Percentiles rank a stretch among this genome's conserved stretches.
phyloP scores from a whole-genome alignment of 1,140 invertebrate species.

The Drosophila pseudoobscura region DNA sequence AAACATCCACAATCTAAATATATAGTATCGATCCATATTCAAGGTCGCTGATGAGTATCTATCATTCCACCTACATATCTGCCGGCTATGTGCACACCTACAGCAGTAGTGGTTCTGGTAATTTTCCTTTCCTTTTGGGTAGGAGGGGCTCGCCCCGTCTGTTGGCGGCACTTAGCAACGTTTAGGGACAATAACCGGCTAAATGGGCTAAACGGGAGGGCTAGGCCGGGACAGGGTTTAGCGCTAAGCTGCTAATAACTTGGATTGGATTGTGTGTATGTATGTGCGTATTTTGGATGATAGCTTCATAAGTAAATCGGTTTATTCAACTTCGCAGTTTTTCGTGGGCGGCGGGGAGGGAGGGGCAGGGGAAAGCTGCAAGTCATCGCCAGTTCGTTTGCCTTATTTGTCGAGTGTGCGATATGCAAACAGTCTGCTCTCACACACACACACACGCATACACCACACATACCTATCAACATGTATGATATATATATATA shows the following conservation, averaged over 20 bases:
- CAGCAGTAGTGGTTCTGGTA: too few relatives aligned
- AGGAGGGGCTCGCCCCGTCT: too few relatives aligned
- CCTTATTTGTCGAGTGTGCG: conserved; percentile 23
- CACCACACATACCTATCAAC: neutral
- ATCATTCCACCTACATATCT: too few relatives aligned
- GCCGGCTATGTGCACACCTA: too few relatives aligned
- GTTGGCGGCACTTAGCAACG: conserved; percentile 14
- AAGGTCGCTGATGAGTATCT: too few relatives aligned
- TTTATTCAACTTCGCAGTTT: neutral
- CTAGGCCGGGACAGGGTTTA: conserved; percentile 1
- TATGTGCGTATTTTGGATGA: conserved; percentile 17
- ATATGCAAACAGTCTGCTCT: conserved; percentile 22
- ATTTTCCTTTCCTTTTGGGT: too few relatives aligned
- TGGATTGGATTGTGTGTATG: too few relatives aligned
- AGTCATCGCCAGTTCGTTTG: conserved; percentile 63
- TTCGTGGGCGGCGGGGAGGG: too few relatives aligned
- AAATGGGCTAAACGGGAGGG: conserved; percentile 1
- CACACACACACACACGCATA: conserved; percentile 7
- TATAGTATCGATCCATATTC: too few relatives aligned
- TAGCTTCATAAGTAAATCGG: conserved; percentile 52
- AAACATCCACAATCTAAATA: too few relatives aligned
- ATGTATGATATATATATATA: conserved; percentile 18
- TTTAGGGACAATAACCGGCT: conserved; percentile 6
- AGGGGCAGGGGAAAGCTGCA: conserved; percentile 18
- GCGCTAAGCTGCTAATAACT: conserved; percentile 23